These are phyloP conservation scores for Xenops minutus DNA, from an alignment of 2,797 vertebrate species.

Conservation along the genomic window DNA sequence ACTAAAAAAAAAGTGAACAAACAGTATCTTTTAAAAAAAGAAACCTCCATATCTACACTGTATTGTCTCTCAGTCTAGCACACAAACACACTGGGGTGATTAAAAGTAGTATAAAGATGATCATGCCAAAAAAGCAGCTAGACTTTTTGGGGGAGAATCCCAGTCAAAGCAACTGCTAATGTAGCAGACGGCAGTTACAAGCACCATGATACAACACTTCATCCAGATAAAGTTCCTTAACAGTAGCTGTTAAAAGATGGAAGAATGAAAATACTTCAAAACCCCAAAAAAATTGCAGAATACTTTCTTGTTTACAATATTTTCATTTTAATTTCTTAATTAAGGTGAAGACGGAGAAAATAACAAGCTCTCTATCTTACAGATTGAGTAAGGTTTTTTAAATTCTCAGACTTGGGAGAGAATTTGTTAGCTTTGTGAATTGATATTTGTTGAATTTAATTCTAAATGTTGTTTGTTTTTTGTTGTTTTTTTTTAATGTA, in stretches of 20 bases:
- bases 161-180: constrained; percentile 98
- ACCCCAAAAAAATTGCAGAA: background rate
- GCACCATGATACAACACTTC: constrained; percentile 88
- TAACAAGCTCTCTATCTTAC: background rate
- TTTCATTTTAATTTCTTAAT: background rate
- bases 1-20: background rate
- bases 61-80: background rate
- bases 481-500: no score
- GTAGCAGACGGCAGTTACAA: constrained; percentile 89
- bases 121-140: constrained; percentile 95
- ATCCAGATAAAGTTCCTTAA: constrained; percentile 91
- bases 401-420: background rate
- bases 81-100: background rate
- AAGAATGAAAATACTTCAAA: constrained; percentile 41
- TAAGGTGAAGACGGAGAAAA: background rate
- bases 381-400: background rate
- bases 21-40: background rate
- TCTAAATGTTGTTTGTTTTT: no score
- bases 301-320: background rate
- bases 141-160: constrained; percentile 95
- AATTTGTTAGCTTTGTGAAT: background rate
- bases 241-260: constrained; percentile 81
- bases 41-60: background rate
- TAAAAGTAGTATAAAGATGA: constrained; percentile 36
- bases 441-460: background rate